Conservation (phyloP, 2,888 invertebrate genomes). For the Agriopis marginaria region DNA sequence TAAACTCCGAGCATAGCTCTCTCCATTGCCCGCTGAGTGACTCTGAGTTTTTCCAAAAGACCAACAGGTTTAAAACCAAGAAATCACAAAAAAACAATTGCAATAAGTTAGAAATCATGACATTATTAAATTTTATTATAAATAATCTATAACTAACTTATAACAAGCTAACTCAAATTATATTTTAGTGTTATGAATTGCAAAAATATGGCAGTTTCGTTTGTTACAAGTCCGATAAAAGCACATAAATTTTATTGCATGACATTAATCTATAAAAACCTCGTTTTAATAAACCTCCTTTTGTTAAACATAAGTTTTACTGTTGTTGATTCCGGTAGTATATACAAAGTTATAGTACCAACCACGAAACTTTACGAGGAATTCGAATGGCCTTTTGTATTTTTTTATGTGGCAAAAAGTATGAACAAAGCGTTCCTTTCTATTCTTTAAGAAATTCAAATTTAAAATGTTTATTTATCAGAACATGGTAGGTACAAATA, state of each 20-base stretch:
- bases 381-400: neutral
- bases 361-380: neutral
- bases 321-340: constrained; percentile 14
- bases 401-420: neutral
- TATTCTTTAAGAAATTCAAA: no score
- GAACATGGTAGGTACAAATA: no score
- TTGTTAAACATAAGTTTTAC: constrained; percentile 19
- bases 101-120: no score
- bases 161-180: neutral
- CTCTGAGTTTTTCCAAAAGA: no score
- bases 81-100: no score
- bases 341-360: constrained; percentile 4
- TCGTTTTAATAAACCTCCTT: constrained; percentile 15
- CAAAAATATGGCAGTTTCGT: constrained; percentile 1
- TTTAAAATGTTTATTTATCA: no score
- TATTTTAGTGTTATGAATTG: neutral
- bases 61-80: no score
- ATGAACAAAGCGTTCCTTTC: neutral
- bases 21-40: no score
- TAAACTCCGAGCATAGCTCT: no score
- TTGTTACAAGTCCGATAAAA: neutral
- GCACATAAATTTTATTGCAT: constrained; percentile 9
- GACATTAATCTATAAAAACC: constrained; percentile 5
- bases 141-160: no score
- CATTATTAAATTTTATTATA: no score